A percentile compares a stretch with the other conserved stretches of the same genome.
Evolutionary conservation across 2,113 vertebrate genomes (phyloP).

Genomic region (Butorides virescens): DNA sequence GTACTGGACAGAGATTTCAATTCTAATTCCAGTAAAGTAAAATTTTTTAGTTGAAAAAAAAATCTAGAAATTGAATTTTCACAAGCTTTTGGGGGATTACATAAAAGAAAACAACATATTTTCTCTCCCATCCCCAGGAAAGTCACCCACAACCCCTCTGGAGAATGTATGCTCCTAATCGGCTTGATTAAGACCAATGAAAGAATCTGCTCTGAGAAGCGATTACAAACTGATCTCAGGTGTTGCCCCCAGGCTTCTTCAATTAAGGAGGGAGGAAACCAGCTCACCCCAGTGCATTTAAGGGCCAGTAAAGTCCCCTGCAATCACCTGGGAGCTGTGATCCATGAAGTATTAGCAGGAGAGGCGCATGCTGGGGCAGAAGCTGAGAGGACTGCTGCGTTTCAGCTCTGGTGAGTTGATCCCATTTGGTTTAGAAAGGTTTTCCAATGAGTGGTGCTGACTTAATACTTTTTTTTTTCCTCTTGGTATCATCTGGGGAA

Average conservation of each 20-base stretch:
- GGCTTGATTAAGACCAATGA: background rate
- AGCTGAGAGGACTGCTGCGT: rapidly evolving
- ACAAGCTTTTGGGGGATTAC: background rate
- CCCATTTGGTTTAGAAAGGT: background rate
- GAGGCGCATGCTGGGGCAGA: rapidly evolving
- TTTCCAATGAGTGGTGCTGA: background rate
- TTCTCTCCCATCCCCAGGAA: background rate
- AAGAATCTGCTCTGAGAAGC: background rate
- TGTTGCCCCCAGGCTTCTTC: background rate
- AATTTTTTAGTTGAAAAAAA: background rate
- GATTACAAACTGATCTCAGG: background rate
- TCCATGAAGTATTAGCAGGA: rapidly evolving
- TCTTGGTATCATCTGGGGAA: background rate
- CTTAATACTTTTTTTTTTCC: background rate
- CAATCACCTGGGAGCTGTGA: rapidly evolving
- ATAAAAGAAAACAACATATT: background rate
- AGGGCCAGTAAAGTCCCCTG: background rate
- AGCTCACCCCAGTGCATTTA: background rate
- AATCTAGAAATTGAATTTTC: background rate
- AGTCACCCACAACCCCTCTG: background rate
- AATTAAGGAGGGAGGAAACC: background rate
- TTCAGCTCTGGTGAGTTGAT: background rate
- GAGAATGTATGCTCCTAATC: background rate
- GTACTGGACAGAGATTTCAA: background rate
- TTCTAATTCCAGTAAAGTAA: background rate